Percentiles rank a stretch among this genome's conserved stretches.
Evolutionary conservation across 1,140 invertebrate genomes (phyloP).

Genomic region (Paramacrobiotus metropolitanus): DNA sequence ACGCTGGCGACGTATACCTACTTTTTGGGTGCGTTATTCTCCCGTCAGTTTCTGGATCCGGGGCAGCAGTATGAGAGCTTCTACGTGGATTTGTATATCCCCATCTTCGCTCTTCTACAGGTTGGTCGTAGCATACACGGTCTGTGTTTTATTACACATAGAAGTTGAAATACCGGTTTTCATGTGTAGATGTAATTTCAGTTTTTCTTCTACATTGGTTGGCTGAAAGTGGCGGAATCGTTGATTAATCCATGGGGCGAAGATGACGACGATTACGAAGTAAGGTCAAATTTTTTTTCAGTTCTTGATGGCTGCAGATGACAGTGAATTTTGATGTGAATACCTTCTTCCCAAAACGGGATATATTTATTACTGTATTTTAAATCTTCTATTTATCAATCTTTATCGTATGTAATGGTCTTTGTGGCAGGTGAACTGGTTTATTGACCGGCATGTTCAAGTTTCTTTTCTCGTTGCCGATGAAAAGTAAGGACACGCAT

Average conservation of each 20-base stretch:
- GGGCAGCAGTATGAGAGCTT: slow-evolving; percentile 31
- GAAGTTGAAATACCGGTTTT: not conserved
- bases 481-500: slow-evolving; percentile 14
- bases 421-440: slow-evolving; percentile 34
- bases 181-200: slow-evolving; percentile 29
- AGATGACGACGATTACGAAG: slow-evolving; percentile 29
- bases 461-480: slow-evolving; percentile 14
- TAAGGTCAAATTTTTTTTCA: no score
- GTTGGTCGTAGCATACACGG: not conserved
- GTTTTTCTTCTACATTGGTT: slow-evolving; percentile 88
- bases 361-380: not conserved
- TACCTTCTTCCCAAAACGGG: not conserved
- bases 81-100: slow-evolving; percentile 45
- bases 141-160: slow-evolving; percentile 10
- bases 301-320: no score
- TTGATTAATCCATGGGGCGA: slow-evolving; percentile 27
- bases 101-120: slow-evolving; percentile 50
- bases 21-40: slow-evolving; percentile 18
- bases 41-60: slow-evolving; percentile 39
- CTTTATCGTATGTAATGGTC: not conserved
- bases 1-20: slow-evolving; percentile 21
- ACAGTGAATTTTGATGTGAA: not conserved
- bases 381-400: no score
- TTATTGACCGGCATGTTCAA: slow-evolving; percentile 50
- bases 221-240: slow-evolving; percentile 38